Evolutionary conservation across 1,140 invertebrate genomes (phyloP), one percentile per base, ranked within the genome.

Genomic region (Harlomillsia oculata): DNA sequence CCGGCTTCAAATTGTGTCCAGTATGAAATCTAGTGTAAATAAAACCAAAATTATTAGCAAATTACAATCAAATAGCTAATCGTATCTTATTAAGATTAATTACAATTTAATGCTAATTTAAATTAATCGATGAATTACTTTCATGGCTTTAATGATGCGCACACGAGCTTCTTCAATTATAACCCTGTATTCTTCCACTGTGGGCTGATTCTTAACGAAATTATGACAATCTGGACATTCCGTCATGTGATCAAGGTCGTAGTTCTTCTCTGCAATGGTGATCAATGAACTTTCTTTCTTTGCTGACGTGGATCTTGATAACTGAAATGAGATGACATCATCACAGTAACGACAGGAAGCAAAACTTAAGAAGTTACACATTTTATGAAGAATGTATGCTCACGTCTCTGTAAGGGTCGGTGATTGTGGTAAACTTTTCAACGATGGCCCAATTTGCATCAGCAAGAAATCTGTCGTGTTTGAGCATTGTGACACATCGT

Each of bases 351-450:
- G n/a, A n/a, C n/a, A n/a, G n/a, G n/a, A n/a, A n/a, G n/a, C n/a
- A n/a, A n/a, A n/a, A n/a, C n/a, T n/a, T n/a, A n/a, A n/a, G n/a
- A n/a, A n/a, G n/a, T n/a, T n/a, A n/a, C n/a, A n/a, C n/a, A n/a
- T n/a, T n/a, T n/a, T n/a, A n/a, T n/a, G n/a, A n/a, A n/a, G 8
- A 9, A 43, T 20, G n/a, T 45, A 28, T 28, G 16, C 1, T 2
- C 14, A 46, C 44, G 2, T 30, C 11, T 46, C 32, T 5, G 44
- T 66, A 69, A 9, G 65, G 66, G 48, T 69, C 61, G 13, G 28
- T 21, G 1, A 75, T 66, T 9, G 66, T 62, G 29, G 69, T 72
- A 8, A 64, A 59, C 21, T 68, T 69, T 26, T 71, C 68, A 32
- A 62, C 63, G 23, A 62, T 51, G 13, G 41, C 44, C 64, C 64